Evolutionary conservation across 53 echinoderm and acorn worm genomes (phyloP), one percentile per base, ranked within the genome.

Genomic region (Luidia sarsii): DNA sequence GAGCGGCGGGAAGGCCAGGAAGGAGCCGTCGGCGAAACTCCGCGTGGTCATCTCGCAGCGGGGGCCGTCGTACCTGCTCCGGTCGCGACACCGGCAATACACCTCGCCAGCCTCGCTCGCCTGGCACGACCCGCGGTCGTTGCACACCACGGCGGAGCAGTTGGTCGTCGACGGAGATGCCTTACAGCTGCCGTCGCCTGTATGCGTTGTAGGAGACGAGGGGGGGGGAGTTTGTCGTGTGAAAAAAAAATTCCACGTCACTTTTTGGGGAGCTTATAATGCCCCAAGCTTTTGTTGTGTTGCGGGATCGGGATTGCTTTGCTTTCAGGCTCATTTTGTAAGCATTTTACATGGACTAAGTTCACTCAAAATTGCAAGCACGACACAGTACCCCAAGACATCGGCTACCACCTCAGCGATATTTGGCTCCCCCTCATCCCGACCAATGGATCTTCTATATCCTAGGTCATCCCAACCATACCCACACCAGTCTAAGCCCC

Each of bases 41-140:
- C 70, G 59, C 2, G 70, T 70, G 0, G 70, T 83, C 70, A 69
- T 70, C 19, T 83, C 56, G 10, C 83, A 83, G 36, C 61, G 61
- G 0, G 54, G 45, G 11, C 70, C 83, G 57, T 70, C 83, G 8
- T 60, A 70, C 34, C 62, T 69, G 14, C 14, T 20, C 18, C 60
- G 36, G 59, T 70, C 69, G 15, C 60, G 28, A 48, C 83, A 83
- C 32, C 7, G 33, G 61, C 69, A 83, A 29, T 50, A 27, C 0
- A 69, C 70, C 10, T 59, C 22, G 0, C 54, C 45, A 0, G 35
- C 39, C 5, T 80, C 49, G 15, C 50, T 37, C 9, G 60, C 83
- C 10, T 31, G 22, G 21, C 83, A 83, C 16, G 83, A 48, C 2
- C 83, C 83, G 16, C 48, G 69, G 41, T 70, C 29, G 7, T 70